A percentile compares a stretch with the other conserved stretches of the same genome.
These are phyloP conservation scores for Microctonus hyperodae DNA, from an alignment of 2,888 invertebrate species.

Conservation along the genomic window DNA sequence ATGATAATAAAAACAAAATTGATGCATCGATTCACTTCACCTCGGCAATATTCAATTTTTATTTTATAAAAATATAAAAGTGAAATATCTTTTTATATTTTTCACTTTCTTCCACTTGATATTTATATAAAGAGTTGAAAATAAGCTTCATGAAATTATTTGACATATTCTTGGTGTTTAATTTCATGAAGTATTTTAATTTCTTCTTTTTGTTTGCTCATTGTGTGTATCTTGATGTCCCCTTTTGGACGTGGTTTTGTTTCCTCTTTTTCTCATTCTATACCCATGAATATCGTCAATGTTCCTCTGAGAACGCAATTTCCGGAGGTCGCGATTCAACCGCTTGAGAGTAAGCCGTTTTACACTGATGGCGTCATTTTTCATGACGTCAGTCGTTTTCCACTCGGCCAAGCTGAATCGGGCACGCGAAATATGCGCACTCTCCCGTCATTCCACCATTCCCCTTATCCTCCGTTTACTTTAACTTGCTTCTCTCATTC, in stretches of 20 bases:
- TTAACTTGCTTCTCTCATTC: slow-evolving; percentile 22
- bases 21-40: background rate
- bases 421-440: slow-evolving; percentile 40
- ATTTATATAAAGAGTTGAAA: background rate
- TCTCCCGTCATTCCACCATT: background rate
- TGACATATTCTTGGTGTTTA: too few relatives aligned
- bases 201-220: slow-evolving; percentile 3
- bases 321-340: slow-evolving; percentile 38
- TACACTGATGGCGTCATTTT: slow-evolving; percentile 46
- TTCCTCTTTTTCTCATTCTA: background rate
- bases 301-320: slow-evolving; percentile 29
- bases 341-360: slow-evolving; percentile 42
- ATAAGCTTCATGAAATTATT: too few relatives aligned
- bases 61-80: background rate
- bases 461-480: background rate
- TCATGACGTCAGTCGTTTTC: slow-evolving; percentile 52
- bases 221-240: too few relatives aligned
- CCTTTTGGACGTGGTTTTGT: background rate
- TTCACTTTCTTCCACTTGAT: background rate
- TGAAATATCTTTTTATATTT: too few relatives aligned
- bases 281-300: slow-evolving; percentile 28
- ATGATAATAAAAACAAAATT: background rate
- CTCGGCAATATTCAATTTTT: background rate
- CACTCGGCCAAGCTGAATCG: slow-evolving; percentile 44
- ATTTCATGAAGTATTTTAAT: background rate